Evolutionary conservation across 53 echinoderm and acorn worm genomes (phyloP), one percentile per base, ranked within the genome.

Genomic region (Zoroaster sp.): DNA sequence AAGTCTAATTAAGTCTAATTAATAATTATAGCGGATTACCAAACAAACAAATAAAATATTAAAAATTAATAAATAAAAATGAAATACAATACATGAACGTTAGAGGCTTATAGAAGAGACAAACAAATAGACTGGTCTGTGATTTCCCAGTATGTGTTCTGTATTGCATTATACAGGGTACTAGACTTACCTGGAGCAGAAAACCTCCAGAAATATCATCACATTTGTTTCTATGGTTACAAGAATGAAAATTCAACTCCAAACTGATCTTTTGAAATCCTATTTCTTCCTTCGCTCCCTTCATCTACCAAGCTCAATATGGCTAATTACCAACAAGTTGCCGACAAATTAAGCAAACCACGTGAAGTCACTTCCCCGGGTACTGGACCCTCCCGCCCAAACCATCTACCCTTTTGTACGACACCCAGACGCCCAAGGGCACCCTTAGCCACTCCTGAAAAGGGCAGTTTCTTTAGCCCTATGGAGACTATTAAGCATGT

Each of bases 361-460:
- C 38, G 67, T 31, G 66, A 74, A 30, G 39, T 40, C 12, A 72
- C 35, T 5, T 30, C 88, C 88, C 47, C 40, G 8, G 53, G 65
- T 14, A 20, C 35, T 12, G 76, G 76, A 63, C n/a, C 75, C 34
- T 31, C 73, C 23, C 75, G 83, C 3, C 88, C 91, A 21, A 89
- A 79, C 79, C 30, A 89, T 28, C 89, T 89, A 69, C 78, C 79
- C 38, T 69, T 78, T 69, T 25, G 41, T 23, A 30, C 66, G 44
- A 40, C 36, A 6, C 72, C 31, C 43, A 46, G 28, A 86, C 67
- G 17, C 73, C 51, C 39, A 13, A 20, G 63, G 52, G 78, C 41
- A 17, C 78, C 91, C 40, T 55, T 91, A 34, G 94, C 88, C 9
- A 91, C 81, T 20, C 91, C 88, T 44, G 87, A 90, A 51, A 76